Conservation (phyloP, 2,113 vertebrate genomes). For the Cichladusa arquata region DNA sequence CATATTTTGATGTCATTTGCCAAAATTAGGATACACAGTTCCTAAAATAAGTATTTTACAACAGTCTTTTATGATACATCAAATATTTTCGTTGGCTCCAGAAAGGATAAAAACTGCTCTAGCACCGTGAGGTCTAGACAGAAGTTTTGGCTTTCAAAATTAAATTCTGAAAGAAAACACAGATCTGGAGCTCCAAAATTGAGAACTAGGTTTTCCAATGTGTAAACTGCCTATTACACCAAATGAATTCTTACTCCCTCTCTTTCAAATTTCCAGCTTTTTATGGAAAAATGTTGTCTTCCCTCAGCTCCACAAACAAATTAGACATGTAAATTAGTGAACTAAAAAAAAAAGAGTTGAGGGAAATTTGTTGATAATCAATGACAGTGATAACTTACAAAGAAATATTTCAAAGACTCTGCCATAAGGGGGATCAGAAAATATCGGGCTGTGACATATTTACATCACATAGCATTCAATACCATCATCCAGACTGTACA, state of each 20-base stretch:
- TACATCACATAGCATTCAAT: neutral
- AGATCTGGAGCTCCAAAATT: neutral
- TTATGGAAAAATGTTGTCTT: neutral
- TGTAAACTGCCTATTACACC: neutral
- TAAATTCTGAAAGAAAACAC: neutral
- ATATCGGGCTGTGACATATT: neutral
- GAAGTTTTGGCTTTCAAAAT: neutral
- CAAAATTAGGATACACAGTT: neutral
- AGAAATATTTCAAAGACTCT: neutral
- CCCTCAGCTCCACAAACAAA: fast-evolving
- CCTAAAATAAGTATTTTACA: neutral
- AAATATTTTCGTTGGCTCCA: neutral
- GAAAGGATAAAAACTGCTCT: neutral
- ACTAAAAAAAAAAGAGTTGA: neutral
- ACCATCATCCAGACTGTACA: neutral
- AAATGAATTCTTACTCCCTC: neutral
- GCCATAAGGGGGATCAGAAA: neutral
- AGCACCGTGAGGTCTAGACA: neutral
- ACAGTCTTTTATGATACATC: neutral
- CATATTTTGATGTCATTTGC: neutral
- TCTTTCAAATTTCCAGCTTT: neutral
- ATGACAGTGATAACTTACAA: neutral
- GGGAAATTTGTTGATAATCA: neutral
- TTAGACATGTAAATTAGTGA: neutral
- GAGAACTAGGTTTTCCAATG: neutral